A percentile compares a stretch with the other conserved stretches of the same genome.
Evolutionary conservation across 2,888 invertebrate genomes (phyloP).

Genomic region (Mamestra brassicae): DNA sequence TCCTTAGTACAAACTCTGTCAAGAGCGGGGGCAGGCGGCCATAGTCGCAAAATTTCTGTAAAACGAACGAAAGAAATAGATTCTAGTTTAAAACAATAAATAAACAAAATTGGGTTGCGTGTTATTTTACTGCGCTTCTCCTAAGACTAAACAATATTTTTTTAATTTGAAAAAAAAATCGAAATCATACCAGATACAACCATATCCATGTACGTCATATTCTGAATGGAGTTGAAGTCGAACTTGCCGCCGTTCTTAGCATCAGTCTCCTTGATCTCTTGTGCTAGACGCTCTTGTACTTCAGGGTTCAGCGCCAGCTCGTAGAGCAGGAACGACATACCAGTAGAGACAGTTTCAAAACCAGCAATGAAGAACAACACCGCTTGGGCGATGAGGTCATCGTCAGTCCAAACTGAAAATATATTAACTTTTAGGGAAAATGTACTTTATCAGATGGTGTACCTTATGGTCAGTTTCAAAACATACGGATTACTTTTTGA

Average conservation of each 20-base stretch:
- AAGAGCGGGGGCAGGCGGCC: constrained; percentile 82
- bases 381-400: constrained; percentile 86
- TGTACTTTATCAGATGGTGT: too few relatives aligned
- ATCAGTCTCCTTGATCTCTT: constrained; percentile 89
- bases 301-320: constrained; percentile 91
- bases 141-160: too few relatives aligned
- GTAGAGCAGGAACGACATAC: constrained; percentile 88
- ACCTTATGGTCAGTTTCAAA: too few relatives aligned
- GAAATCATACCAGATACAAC: constrained; percentile 88
- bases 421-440: too few relatives aligned
- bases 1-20: constrained; percentile 89
- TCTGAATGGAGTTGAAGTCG: constrained; percentile 88
- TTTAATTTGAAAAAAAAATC: not conserved
- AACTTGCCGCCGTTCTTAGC: constrained; percentile 81
- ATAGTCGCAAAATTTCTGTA: constrained; percentile 61
- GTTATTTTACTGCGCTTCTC: too few relatives aligned
- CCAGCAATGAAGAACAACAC: constrained; percentile 90
- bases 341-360: constrained; percentile 86
- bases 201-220: constrained; percentile 92
- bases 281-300: constrained; percentile 88
- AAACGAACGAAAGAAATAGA: not conserved
- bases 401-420: constrained; percentile 78
- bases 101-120: too few relatives aligned
- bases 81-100: too few relatives aligned
- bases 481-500: too few relatives aligned